Evolutionary conservation across 2,113 vertebrate species (phyloP).

Genomic region (Eurystomus gularis): DNA sequence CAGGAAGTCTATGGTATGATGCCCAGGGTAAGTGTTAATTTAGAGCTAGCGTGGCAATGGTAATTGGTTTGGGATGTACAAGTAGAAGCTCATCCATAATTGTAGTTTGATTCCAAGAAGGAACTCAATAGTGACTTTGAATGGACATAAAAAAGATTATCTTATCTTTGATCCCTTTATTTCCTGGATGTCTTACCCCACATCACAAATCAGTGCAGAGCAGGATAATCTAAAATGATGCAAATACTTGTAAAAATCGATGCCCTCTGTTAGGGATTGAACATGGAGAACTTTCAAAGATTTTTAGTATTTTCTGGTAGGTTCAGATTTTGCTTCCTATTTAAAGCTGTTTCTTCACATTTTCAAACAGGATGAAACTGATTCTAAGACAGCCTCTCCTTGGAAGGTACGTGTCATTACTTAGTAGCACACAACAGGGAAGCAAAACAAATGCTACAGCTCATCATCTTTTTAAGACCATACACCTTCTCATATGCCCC

Average conservation of each 20-base stretch:
- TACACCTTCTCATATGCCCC: neutral
- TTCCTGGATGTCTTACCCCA: neutral
- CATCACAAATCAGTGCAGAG: neutral
- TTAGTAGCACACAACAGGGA: neutral
- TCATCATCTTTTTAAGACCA: neutral
- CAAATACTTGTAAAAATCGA: neutral
- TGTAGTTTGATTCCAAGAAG: neutral
- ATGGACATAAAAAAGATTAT: neutral
- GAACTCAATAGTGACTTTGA: neutral
- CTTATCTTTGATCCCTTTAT: neutral
- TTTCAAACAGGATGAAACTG: constrained; percentile 87
- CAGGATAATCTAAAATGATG: neutral
- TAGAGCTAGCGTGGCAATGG: neutral
- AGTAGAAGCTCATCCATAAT: neutral
- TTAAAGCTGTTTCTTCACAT: constrained; percentile 3
- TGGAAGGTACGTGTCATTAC: constrained; percentile 87
- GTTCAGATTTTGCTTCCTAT: neutral
- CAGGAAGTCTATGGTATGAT: constrained; percentile 81
- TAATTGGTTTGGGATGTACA: neutral
- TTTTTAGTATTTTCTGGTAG: neutral
- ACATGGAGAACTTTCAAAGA: neutral
- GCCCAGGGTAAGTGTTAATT: constrained; percentile 79
- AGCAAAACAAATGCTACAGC: neutral
- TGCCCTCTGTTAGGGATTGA: neutral
- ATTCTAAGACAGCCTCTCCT: constrained; percentile 91